Evolutionary conservation across 2,888 invertebrate species (phyloP), one percentile per base, ranked within the genome.

Genomic region (Panzeria rudis): DNA sequence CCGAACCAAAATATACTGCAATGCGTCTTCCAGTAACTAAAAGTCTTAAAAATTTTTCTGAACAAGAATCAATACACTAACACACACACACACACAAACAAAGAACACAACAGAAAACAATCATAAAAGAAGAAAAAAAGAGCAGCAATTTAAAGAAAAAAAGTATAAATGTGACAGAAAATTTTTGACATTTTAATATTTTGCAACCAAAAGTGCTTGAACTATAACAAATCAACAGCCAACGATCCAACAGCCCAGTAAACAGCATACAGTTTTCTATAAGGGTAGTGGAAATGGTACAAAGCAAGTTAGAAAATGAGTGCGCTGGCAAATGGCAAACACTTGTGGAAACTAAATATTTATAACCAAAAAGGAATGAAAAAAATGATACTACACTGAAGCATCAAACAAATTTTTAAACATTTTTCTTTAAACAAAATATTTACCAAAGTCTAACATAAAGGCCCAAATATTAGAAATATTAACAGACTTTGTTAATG

Each of bases 151-250:
- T 20, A 7, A 61, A 47, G 9, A 56, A 17, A 64, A 29, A 41
- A 20, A 32, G 11, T 6, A 32, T 47, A 79, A 56, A 69, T 52
- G 32, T 73, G 81, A 75, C 68, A 62, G 50, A 69, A 72, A 77
- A 71, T 64, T 75, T 81, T 85, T 85, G 81, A 85, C 84, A 81
- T 78, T 85, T 85, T 81, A 85, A 85, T 84, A 85, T 78, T 73
- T 69, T 77, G 81, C 66, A 62, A 78, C 73, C 77, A 81, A 85
- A 78, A 81, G 68, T 77, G 84, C 81, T 84, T 84, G 77, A 85
- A 85, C 81, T 81, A 78, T 73, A 78, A 81, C 61, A 78, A 85
- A 75, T 81, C 77, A 85, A 71, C 62, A 82, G 29, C 5, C 54
- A 73, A 71, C 8, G 6, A 62, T 62, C n/a, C 25, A 71, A 47